These are phyloP conservation scores for Pristionchus japonicus DNA, from an alignment of 2,888 invertebrate species.

Conservation along the genomic window DNA sequence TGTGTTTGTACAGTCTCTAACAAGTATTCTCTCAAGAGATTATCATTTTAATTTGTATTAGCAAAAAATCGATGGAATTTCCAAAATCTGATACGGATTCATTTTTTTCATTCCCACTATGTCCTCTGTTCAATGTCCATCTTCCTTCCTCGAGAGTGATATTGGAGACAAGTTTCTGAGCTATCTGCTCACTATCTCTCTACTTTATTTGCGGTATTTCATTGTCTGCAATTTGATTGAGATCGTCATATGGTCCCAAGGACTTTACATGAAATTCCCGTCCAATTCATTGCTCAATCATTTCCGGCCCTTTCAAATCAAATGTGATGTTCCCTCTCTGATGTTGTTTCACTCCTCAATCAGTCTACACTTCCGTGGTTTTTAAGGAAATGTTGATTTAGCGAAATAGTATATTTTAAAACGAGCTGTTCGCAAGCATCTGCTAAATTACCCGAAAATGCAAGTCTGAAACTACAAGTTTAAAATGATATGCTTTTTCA, in stretches of 20 bases:
- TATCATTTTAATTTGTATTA: neutral
- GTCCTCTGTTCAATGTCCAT: neutral
- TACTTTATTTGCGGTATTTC: too few relatives aligned
- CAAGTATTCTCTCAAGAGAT: neutral
- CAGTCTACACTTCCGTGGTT: too few relatives aligned
- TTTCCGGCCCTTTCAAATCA: neutral
- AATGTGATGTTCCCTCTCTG: neutral
- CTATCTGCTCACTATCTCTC: neutral
- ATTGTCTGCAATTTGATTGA: too few relatives aligned
- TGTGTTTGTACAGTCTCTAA: too few relatives aligned
- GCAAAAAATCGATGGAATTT: neutral
- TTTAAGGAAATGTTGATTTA: too few relatives aligned
- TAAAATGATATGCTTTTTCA: too few relatives aligned
- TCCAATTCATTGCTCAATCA: neutral
- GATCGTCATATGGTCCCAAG: slow-evolving; percentile 4
- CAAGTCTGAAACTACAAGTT: too few relatives aligned
- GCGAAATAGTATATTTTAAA: too few relatives aligned
- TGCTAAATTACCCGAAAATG: too few relatives aligned
- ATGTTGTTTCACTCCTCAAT: too few relatives aligned
- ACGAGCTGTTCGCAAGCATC: too few relatives aligned
- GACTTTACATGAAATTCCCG: neutral
- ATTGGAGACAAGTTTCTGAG: neutral
- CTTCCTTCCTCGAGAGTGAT: neutral
- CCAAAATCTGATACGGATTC: neutral
- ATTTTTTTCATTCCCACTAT: neutral